Evolutionary conservation across 2,797 vertebrate species (phyloP), one percentile per base, ranked within the genome.

Genomic region (Liasis olivaceus): DNA sequence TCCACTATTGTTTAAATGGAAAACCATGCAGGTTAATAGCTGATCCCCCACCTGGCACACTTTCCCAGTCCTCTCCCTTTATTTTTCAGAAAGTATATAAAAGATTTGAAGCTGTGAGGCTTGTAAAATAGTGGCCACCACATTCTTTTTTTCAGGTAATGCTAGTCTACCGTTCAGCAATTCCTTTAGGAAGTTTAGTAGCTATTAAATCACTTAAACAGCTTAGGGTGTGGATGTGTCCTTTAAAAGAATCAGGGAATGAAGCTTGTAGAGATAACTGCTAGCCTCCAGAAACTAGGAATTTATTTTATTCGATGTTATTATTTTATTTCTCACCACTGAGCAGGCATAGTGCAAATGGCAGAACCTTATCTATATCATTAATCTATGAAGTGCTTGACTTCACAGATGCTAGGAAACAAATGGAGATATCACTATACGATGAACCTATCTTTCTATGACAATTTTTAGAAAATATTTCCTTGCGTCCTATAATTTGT

Each of bases 241-340:
- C 66, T 24, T 89, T 93, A 84, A 91, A 94, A 92, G 0, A 92
- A 89, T 60, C 62, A 90, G 93, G 63, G 2, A 89, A 6, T 86
- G n/a, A 93, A 93, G 77, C 0, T 85, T 89, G 8, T 54, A 36
- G 14, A 88, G 20, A 84, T 47, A 64, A 64, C 58, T 59, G 60
- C 17, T 87, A 88, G 69, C 28, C 47, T 88, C 51, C 47, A 66
- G 28, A n/a, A 93, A 3, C 36, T 15, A 92, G 26, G 0, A 17
- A 84, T 42, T 88, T 84, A 88, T 90, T 93, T 90, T 88, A 63
- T 88, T 63, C 88, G 24, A 66, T 89, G 42, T 63, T 93, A 77
- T 93, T 63, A 62, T 92, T 72, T 90, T 77, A 72, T 58, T n/a
- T 87, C 54, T 60, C 36, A 51, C 85, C 11, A 87, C 14, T 59